Evolutionary conservation across 2,888 invertebrate species (phyloP), one percentile per base, ranked within the genome.

Genomic region (Balanococcus diminutus): DNA sequence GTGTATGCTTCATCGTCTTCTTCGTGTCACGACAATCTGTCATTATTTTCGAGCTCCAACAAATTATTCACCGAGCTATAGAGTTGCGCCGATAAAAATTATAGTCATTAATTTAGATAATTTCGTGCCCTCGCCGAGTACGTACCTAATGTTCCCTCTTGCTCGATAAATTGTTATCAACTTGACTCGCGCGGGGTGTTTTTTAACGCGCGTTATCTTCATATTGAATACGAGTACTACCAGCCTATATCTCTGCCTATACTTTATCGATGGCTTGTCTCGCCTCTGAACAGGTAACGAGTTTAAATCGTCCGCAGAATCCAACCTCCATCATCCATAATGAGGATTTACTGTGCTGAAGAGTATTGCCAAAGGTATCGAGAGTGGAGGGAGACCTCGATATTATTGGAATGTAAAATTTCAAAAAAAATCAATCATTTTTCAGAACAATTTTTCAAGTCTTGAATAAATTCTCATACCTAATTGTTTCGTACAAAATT

Each of bases 21-120:
- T 56, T 56, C 39, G 39, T 36, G 42, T 82, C 56, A 82, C 82
- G 82, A 82, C 82, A 82, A 82, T 51, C 82, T 82, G 82, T 82
- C 51, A 82, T 82, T 82, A 82, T 82, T 82, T 32, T 56, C 82
- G 28, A 31, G 39, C 39, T 39, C n/a, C n/a, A 82, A 82, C 51
- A 82, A 82, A 82, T 82, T 56, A 82, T 82, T 56, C 31, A 28
- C 42, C 25, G 6, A 79, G 75, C 32, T 79, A 79, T 19, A 32
- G 25, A 19, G 28, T 28, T 31, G 22, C 16, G 42, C 19, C 67
- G 67, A 81, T 28, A 81, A 81, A 32, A 82, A 82, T 82, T 82
- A 82, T 82, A 51, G 51, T 82, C 32, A 82, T 82, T 82, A 82
- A 82, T 82, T 82, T 82, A 46, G 46, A 81, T 39, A 46, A 81